These are phyloP conservation scores for Oncorhynchus gorbuscha DNA, from an alignment of 2,113 vertebrate genomes.

Conservation along the genomic window DNA sequence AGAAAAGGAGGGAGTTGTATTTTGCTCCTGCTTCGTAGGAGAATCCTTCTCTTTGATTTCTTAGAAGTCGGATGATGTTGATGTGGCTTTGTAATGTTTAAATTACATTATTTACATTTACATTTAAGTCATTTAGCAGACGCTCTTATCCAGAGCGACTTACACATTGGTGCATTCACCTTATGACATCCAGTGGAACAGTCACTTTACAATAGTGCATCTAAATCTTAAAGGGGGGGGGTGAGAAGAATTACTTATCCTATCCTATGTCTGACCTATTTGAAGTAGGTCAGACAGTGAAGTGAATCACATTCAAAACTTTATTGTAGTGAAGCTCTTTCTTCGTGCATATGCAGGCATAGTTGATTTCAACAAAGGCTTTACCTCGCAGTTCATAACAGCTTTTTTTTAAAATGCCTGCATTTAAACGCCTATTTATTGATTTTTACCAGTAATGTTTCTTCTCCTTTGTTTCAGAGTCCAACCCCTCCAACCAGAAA, in stretches of 20 bases:
- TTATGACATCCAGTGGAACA: too few species aligned
- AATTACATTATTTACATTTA: neutral
- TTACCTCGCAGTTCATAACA: neutral
- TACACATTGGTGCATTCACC: too few species aligned
- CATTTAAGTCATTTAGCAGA: too few species aligned
- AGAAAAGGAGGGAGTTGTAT: neutral
- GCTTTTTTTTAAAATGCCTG: neutral
- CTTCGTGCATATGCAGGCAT: neutral
- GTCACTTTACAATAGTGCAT: too few species aligned
- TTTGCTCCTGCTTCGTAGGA: neutral
- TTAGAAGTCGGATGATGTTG: neutral
- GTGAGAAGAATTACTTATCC: too few species aligned
- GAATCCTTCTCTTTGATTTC: neutral
- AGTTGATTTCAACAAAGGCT: neutral
- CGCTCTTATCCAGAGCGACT: too few species aligned
- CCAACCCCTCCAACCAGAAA: constrained; percentile 7
- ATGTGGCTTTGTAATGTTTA: neutral
- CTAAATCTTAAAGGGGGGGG: too few species aligned
- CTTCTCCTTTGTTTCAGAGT: constrained; percentile 45
- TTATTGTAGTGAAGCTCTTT: neutral
- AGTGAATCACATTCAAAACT: neutral
- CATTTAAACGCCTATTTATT: neutral
- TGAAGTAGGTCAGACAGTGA: neutral
- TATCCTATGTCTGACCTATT: too few species aligned
- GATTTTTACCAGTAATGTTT: constrained; percentile 4